A percentile compares a stretch with the other conserved stretches of the same genome.
phyloP scores from a whole-genome alignment of 1,140 invertebrate genomes.

The Aphis gossypii region DNA sequence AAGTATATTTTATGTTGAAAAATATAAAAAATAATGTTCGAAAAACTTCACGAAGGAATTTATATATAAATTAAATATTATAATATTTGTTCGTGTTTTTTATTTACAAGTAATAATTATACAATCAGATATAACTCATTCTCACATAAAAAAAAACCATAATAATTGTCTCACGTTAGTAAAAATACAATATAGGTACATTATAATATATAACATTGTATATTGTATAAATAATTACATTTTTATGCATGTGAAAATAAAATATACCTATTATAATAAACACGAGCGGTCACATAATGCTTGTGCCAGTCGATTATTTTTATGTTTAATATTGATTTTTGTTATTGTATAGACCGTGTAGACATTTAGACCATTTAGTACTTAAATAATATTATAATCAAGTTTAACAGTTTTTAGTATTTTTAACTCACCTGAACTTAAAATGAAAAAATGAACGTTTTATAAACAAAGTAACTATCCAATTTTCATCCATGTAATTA shows the following conservation, averaged over 20 bases:
- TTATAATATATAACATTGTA: too few relatives aligned
- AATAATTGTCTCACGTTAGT: background rate
- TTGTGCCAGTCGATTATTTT: background rate
- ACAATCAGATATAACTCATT: background rate
- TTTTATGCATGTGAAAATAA: background rate
- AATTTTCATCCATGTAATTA: background rate
- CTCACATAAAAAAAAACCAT: constrained; percentile 1
- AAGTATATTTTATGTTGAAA: background rate
- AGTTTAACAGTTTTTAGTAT: background rate
- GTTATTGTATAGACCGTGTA: background rate
- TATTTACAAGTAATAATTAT: constrained; percentile 11
- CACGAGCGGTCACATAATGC: background rate
- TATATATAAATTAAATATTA: background rate
- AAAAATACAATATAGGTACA: background rate
- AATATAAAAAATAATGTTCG: background rate
- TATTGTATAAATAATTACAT: background rate
- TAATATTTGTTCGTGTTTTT: background rate
- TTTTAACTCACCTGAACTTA: background rate
- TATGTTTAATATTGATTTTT: background rate
- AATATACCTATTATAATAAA: background rate
- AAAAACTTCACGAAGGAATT: background rate
- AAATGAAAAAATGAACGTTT: background rate
- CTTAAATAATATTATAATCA: background rate
- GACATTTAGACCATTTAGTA: too few relatives aligned
- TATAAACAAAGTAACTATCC: background rate